phyloP scores from a whole-genome alignment of 2,113 vertebrate genomes.

The Xerus inauris region DNA sequence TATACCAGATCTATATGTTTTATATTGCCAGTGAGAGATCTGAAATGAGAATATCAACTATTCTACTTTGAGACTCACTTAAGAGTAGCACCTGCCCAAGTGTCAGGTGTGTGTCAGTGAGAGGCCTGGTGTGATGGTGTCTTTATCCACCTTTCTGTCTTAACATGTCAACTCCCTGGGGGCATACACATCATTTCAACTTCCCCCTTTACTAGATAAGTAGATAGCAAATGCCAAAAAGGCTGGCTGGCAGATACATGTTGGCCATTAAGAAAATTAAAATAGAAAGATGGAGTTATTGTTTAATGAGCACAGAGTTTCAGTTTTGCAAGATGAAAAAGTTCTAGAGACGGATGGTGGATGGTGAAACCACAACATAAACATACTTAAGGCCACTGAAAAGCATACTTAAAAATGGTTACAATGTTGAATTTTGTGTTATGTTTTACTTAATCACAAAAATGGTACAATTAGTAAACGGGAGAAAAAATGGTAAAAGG shows the following conservation, averaged over 20 bases:
- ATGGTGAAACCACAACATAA: not conserved
- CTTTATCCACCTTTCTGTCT: slow-evolving; percentile 43
- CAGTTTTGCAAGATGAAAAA: not conserved
- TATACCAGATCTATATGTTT: not conserved
- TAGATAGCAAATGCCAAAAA: slow-evolving; percentile 13
- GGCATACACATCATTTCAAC: slow-evolving; percentile 30
- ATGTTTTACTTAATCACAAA: not conserved
- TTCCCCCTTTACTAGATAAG: slow-evolving; percentile 27
- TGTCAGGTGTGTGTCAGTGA: not conserved
- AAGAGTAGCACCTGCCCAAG: not conserved
- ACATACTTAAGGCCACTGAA: not conserved
- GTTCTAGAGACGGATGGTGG: not conserved
- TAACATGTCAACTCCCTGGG: slow-evolving; percentile 3
- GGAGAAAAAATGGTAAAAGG: not conserved
- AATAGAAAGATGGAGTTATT: slow-evolving; percentile 32
- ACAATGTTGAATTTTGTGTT: not conserved
- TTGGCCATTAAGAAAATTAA: slow-evolving; percentile 50
- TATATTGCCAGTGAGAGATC: not conserved
- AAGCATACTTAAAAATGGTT: not conserved
- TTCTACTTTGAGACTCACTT: slow-evolving; percentile 47
- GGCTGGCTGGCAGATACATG: not conserved
- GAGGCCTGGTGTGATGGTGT: not conserved
- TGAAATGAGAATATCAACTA: slow-evolving; percentile 9
- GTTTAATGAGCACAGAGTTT: not conserved
- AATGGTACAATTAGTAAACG: not conserved